Evolutionary conservation across 2,797 vertebrate species (phyloP), one percentile per base, ranked within the genome.

Genomic region (Macroramphosus scolopax): DNA sequence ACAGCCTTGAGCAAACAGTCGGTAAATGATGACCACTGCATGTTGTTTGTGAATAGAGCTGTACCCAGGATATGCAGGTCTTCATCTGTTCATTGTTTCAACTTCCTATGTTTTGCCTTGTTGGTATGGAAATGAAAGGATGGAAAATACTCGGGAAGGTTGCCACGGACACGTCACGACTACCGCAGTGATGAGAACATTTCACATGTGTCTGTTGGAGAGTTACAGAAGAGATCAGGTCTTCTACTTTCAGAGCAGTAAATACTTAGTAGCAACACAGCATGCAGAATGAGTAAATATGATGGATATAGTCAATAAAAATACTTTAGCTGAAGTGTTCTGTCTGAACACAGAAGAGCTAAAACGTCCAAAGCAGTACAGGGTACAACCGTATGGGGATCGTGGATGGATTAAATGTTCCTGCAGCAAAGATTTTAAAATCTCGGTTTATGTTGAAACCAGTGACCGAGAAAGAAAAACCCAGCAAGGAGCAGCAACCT

Each of bases 1-100:
- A 8, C 10, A 20, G 42, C 18, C 12, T 13, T 22, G 25, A 34
- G 11, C 0, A 9, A 10, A 22, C 6, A 9, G 3, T 10, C 5
- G 31, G 11, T 36, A 8, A 57, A 30, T 13, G 11, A 28, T 37
- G 16, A 41, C 39, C 14, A 29, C 29, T 8, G 12, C 20, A 18
- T 28, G 28, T 33, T 63, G 48, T 62, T 52, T 48, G 36, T 43
- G 16, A 51, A 52, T 39, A 29, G 50, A 72, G 57, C 14, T 10
- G 81, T 82, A 74, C 72, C 73, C 81, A 87, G 80, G 81, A 85
- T 72, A 74, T 65, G 71, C 68, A 46, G 48, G 56, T 25, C 64
- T 32, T 74, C 78, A 71, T 87, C 78, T 76, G 52, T 76, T 79
- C 81, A 83, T 87, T 86, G 85, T 87, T 78, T 61, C 52, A 42